Evolutionary conservation across 2,113 vertebrate genomes (phyloP), one percentile per base, ranked within the genome.

Genomic region (Bubo bubo): DNA sequence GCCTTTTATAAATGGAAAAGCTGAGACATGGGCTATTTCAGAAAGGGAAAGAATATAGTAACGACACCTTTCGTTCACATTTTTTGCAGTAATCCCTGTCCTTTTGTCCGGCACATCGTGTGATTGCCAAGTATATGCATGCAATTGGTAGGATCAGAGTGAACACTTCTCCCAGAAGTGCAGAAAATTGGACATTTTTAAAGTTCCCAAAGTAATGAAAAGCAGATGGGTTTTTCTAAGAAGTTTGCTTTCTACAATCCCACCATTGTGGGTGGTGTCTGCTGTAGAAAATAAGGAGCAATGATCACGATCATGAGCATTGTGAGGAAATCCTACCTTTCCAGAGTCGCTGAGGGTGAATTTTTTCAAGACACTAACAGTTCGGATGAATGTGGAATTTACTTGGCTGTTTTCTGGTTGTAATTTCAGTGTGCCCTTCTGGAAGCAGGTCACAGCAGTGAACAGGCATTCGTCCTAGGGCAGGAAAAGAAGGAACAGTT

Each of bases 381-480:
- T 8, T 39, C 32, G 39, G 34, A 0, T 41, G 72, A 97, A 92
- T 0, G 3, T 15, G 1, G 8, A 0, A 1, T 86, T 95, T 7
- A 26, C 79, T 53, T 92, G 91, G 53, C 64, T 32, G 8, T 66
- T 87, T 20, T 35, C 35, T 70, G 97, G 67, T 81, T 97, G 96
- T 39, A 98, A 83, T 64, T 95, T 80, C 80, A 59, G 63, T 39
- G 22, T 52, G 28, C 93, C 95, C 0, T 72, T 92, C 92, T 98
- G 95, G 86, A 98, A 98, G 88, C 98, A 98, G 23, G 68, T 67
- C 70, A 98, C 92, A 43, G 97, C 97, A 34, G 95, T 86, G 47
- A 20, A 47, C 20, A 97, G 87, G 68, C 98, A 98, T 70, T 74
- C 86, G 1, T 55, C 89, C 98, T 98, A 97, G 55, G 93, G 72